Evolutionary conservation across 64 coral and sea anemone genomes (phyloP).

Genomic region (Montipora capricornis): DNA sequence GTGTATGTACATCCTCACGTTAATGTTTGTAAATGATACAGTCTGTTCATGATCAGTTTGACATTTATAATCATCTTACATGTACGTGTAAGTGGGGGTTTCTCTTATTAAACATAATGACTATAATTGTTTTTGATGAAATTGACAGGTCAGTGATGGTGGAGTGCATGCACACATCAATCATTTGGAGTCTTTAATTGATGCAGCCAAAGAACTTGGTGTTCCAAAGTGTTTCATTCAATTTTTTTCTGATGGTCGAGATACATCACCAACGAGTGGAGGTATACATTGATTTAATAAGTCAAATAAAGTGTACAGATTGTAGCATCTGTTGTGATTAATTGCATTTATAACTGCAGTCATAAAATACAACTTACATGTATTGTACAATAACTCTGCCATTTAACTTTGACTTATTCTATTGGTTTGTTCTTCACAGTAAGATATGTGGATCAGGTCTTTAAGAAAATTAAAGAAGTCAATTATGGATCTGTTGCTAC

Average conservation of each 20-base stretch:
- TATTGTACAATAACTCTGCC: neutral
- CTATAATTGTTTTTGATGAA: neutral
- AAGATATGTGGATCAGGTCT: conserved; percentile 91
- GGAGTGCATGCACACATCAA: conserved; percentile 96
- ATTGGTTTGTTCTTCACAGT: conserved; percentile 58
- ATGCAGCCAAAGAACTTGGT: conserved; percentile 92
- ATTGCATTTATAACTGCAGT: neutral
- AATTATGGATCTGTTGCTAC: conserved; percentile 96
- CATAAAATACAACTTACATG: neutral
- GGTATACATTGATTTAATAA: conserved; percentile 50
- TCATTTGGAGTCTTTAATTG: conserved; percentile 91
- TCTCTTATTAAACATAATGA: neutral
- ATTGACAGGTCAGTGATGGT: conserved; percentile 89
- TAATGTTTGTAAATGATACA: too few species aligned
- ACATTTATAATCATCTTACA: neutral
- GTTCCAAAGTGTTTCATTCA: conserved; percentile 96
- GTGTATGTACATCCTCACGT: too few species aligned
- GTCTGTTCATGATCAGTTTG: too few species aligned
- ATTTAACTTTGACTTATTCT: neutral
- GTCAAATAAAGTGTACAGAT: neutral
- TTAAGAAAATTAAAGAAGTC: conserved; percentile 92
- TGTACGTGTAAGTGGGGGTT: too few species aligned
- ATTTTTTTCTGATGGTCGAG: conserved; percentile 98
- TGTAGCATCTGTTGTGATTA: neutral
- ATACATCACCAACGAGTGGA: conserved; percentile 97